phyloP scores from a whole-genome alignment of 2,113 vertebrate genomes.

The Malurus melanocephalus region DNA sequence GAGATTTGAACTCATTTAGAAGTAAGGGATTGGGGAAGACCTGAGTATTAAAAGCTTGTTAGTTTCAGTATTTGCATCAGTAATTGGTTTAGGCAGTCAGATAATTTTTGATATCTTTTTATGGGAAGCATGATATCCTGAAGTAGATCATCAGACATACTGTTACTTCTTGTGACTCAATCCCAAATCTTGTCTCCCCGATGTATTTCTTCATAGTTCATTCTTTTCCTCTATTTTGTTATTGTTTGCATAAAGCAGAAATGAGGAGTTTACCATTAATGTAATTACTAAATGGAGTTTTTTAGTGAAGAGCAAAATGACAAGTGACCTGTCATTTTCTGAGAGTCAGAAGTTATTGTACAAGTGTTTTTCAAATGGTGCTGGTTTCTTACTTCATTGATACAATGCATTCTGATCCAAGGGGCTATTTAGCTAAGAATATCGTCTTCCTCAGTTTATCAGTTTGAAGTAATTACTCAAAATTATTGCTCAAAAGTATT shows the following conservation, averaged over 20 bases:
- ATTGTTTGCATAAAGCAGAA: neutral
- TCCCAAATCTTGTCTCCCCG: neutral
- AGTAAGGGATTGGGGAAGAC: neutral
- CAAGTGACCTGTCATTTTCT: neutral
- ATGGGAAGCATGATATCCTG: neutral
- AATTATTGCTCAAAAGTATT: constrained; percentile 64
- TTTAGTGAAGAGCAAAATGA: neutral
- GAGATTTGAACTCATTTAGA: neutral
- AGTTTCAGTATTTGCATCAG: neutral
- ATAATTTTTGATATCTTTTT: neutral
- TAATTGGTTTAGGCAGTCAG: neutral
- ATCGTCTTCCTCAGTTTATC: constrained; percentile 61
- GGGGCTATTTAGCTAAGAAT: constrained; percentile 53
- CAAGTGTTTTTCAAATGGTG: neutral
- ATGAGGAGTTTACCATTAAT: neutral
- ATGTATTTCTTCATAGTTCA: neutral
- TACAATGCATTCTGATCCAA: constrained; percentile 28
- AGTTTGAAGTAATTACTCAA: constrained; percentile 82
- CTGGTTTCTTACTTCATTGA: neutral
- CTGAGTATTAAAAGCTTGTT: neutral
- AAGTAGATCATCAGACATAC: neutral
- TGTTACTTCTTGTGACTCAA: neutral
- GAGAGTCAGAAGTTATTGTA: neutral
- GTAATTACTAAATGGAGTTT: neutral
- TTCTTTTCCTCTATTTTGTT: neutral